These are phyloP conservation scores for Aporophyla lueneburgensis DNA, from an alignment of 2,888 invertebrate genomes.

Conservation along the genomic window DNA sequence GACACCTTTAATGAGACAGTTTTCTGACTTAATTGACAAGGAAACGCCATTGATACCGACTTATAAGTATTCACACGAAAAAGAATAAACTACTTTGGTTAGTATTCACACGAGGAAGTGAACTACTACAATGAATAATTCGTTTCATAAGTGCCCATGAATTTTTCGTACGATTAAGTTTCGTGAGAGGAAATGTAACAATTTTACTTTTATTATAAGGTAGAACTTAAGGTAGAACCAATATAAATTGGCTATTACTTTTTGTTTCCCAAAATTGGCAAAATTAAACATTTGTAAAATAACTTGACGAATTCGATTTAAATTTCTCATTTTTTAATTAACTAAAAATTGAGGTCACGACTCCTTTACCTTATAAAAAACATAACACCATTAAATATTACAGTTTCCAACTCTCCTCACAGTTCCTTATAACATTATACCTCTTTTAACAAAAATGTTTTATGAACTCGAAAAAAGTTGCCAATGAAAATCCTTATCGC, in stretches of 20 bases:
- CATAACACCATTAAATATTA: background rate
- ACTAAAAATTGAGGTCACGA: background rate
- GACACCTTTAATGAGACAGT: too few species aligned
- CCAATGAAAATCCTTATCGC: constrained; percentile 61
- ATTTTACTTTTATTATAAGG: too few species aligned
- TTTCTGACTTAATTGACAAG: too few species aligned
- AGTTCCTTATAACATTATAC: background rate
- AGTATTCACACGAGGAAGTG: too few species aligned
- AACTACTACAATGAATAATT: too few species aligned
- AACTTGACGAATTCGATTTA: background rate
- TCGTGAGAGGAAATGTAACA: too few species aligned
- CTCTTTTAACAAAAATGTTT: constrained; percentile 4
- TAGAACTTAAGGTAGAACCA: background rate
- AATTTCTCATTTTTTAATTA: background rate
- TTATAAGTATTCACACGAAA: too few species aligned
- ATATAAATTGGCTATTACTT: background rate
- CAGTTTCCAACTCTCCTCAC: background rate
- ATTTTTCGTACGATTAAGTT: too few species aligned
- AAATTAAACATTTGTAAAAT: background rate
- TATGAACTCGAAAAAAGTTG: constrained; percentile 32
- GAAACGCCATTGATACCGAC: too few species aligned
- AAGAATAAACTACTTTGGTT: too few species aligned
- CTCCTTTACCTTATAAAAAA: background rate
- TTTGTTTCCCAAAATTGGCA: background rate
- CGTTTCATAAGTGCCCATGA: too few species aligned